These are phyloP conservation scores for Palythoa heliodiscus DNA, from an alignment of 92 coral and sea anemone species.

Conservation along the genomic window DNA sequence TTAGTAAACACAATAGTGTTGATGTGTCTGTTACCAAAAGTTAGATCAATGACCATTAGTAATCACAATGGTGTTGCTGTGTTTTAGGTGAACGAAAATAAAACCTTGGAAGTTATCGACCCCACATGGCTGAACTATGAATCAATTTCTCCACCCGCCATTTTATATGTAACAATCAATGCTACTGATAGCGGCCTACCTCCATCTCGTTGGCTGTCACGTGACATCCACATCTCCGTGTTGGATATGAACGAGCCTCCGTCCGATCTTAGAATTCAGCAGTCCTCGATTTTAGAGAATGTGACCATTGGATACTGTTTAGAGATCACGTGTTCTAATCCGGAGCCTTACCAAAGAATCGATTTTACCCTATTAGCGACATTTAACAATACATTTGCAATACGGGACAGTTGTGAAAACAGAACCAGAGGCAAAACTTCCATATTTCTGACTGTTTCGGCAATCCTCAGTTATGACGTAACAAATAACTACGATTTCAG, in stretches of 20 bases:
- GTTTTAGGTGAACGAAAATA: slow-evolving; percentile 61
- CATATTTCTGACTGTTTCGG: slow-evolving; percentile 21
- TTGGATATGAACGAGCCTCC: slow-evolving; percentile 85
- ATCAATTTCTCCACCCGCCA: slow-evolving; percentile 55
- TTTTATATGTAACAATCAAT: slow-evolving; percentile 61
- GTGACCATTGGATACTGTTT: slow-evolving; percentile 66
- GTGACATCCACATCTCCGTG: slow-evolving; percentile 64
- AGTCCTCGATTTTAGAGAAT: slow-evolving; percentile 72
- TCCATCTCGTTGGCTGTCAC: slow-evolving; percentile 50
- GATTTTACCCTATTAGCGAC: slow-evolving; percentile 60
- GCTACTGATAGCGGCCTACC: slow-evolving; percentile 82
- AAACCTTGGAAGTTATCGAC: slow-evolving; percentile 65
- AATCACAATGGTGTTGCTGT: neutral
- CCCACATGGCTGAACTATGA: slow-evolving; percentile 82
- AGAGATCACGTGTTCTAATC: slow-evolving; percentile 72
- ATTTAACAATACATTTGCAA: slow-evolving; percentile 54
- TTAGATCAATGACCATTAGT: too few species aligned
- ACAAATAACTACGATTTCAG: neutral
- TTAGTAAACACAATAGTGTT: too few species aligned
- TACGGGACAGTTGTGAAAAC: slow-evolving; percentile 61
- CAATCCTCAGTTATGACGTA: slow-evolving; percentile 14
- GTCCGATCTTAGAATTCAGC: slow-evolving; percentile 46
- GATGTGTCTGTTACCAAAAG: too few species aligned
- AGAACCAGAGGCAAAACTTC: slow-evolving; percentile 74
- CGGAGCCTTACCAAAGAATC: slow-evolving; percentile 71